These are phyloP conservation scores for Drosophila pallidifrons DNA, from an alignment of 1,140 invertebrate species.

Conservation along the genomic window DNA sequence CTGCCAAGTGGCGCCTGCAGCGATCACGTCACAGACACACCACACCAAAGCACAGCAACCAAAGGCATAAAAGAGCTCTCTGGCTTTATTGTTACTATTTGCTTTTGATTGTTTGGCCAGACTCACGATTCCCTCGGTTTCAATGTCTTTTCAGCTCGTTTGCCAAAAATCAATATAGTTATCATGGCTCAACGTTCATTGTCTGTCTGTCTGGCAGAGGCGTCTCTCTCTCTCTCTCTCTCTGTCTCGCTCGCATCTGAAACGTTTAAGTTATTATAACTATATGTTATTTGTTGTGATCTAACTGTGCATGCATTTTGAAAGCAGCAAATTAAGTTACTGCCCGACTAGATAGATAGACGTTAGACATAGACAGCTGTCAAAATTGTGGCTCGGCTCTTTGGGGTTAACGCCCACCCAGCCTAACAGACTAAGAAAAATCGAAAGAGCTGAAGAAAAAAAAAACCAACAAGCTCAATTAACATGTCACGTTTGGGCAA, in stretches of 20 bases:
- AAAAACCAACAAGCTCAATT: slow-evolving; percentile 67
- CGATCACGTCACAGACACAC: slow-evolving; percentile 79
- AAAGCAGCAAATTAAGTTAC: slow-evolving; percentile 65
- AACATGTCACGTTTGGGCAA: slow-evolving; percentile 79
- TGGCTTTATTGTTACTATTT: slow-evolving; percentile 66
- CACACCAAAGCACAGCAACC: slow-evolving; percentile 31
- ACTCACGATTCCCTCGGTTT: slow-evolving; percentile 70
- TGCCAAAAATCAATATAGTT: slow-evolving; percentile 79
- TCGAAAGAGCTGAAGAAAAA: slow-evolving; percentile 21
- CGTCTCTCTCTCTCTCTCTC: slow-evolving; percentile 8
- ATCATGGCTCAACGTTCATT: slow-evolving; percentile 54
- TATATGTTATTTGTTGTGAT: slow-evolving; percentile 41
- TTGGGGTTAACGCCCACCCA: slow-evolving; percentile 71
- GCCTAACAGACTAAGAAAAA: background rate
- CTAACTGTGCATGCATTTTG: slow-evolving; percentile 37
- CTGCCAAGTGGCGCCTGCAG: slow-evolving; percentile 80
- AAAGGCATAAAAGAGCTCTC: slow-evolving; percentile 22
- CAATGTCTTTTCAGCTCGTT: slow-evolving; percentile 74
- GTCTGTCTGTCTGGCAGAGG: slow-evolving; percentile 51
- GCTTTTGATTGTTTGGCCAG: slow-evolving; percentile 69
- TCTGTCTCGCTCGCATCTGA: slow-evolving; percentile 13
- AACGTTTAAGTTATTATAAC: slow-evolving; percentile 62
- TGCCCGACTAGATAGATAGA: slow-evolving; percentile 5
- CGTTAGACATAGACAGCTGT: slow-evolving; percentile 51
- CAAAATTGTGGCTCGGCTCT: slow-evolving; percentile 55